phyloP scores from a whole-genome alignment of 1,140 invertebrate species.

The Antheraea mylitta region DNA sequence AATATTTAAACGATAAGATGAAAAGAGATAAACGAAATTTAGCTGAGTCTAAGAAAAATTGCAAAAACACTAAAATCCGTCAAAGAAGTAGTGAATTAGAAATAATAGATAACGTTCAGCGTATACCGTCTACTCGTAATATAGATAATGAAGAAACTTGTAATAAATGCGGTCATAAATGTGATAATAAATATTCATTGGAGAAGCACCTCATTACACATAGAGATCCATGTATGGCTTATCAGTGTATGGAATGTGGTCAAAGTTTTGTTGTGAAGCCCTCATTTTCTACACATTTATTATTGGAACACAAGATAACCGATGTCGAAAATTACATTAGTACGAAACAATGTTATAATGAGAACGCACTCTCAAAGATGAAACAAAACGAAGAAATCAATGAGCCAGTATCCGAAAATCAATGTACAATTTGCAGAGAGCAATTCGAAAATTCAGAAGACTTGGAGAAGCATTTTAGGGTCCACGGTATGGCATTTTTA shows the following conservation, averaged over 20 bases:
- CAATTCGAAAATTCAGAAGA: constrained; percentile 79
- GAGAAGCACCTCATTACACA: constrained; percentile 79
- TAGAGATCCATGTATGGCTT: constrained; percentile 80
- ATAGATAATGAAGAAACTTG: constrained; percentile 39
- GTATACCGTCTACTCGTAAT: background rate
- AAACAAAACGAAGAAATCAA: constrained; percentile 50
- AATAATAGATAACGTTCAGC: constrained; percentile 19
- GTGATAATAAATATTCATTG: constrained; percentile 67
- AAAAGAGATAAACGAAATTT: constrained; percentile 17
- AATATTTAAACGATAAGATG: constrained; percentile 21
- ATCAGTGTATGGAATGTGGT: constrained; percentile 84
- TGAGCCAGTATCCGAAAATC: constrained; percentile 79
- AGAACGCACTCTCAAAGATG: constrained; percentile 70
- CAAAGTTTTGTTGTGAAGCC: constrained; percentile 83
- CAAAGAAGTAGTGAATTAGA: constrained; percentile 12
- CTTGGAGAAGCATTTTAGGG: constrained; percentile 81
- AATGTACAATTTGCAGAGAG: constrained; percentile 83
- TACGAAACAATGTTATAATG: constrained; percentile 79
- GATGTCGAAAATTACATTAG: constrained; percentile 80
- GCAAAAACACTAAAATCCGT: constrained; percentile 14
- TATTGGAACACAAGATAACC: constrained; percentile 80
- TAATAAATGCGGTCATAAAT: constrained; percentile 77
- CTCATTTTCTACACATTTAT: constrained; percentile 82
- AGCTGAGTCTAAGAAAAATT: constrained; percentile 18
- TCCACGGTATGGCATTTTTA: constrained; percentile 85